These are phyloP conservation scores for Callimorpha dominula DNA, from an alignment of 2,888 invertebrate species.

Conservation along the genomic window DNA sequence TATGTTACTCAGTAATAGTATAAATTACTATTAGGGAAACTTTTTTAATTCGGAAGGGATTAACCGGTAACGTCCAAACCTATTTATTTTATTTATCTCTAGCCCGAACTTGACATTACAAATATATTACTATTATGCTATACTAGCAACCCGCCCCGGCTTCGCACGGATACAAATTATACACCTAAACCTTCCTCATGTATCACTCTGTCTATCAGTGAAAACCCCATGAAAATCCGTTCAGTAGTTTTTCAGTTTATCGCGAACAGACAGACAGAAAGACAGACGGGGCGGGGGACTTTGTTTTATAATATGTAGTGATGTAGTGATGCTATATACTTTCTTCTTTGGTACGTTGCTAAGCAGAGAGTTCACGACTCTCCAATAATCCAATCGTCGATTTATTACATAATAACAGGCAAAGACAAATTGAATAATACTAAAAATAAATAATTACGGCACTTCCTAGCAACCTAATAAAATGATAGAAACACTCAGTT, in stretches of 20 bases:
- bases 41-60: not conserved
- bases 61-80: not conserved
- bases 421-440: not conserved
- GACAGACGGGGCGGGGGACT: no score
- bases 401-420: conserved; percentile 18
- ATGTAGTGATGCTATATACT: no score
- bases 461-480: conserved; percentile 12
- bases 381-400: conserved; percentile 6
- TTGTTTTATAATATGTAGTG: no score
- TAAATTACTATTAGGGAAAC: no score
- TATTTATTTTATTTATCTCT: not conserved
- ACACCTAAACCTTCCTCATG: no score
- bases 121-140: not conserved
- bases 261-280: no score
- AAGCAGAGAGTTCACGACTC: not conserved
- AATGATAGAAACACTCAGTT: conserved; percentile 12
- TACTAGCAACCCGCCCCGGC: no score
- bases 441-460: conserved; percentile 16
- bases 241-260: no score
- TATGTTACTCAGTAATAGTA: not conserved
- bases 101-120: not conserved
- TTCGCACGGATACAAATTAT: no score
- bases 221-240: no score
- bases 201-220: no score
- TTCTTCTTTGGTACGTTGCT: not conserved